Evolutionary conservation across 2,113 vertebrate species (phyloP).

Genomic region (western clawed frog (Xenopus tropicalis)): UCB_Xtro_10.0 CM004449.2:83252001-83252500

Average conservation of each 20-base stretch:
- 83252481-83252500: conserved; percentile 17
- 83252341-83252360: conserved; percentile 8
- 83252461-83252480: conserved; percentile 3
- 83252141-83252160: conserved; percentile 8
- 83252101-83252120: conserved; percentile 35
- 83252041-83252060: neutral
- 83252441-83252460: conserved; percentile 17
- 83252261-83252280: conserved; percentile 43
- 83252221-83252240: conserved; percentile 18
- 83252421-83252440: conserved; percentile 5
- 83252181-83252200: conserved; percentile 11
- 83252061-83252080: conserved; percentile 20
- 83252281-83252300: conserved; percentile 32
- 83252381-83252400: conserved; percentile 8
- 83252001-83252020: neutral
- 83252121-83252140: conserved; percentile 34
- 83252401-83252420: neutral
- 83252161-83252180: conserved; percentile 27
- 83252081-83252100: conserved; percentile 19
- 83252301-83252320: conserved; percentile 12
- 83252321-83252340: conserved; percentile 26
- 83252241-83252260: conserved; percentile 40
- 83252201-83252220: conserved; percentile 27
- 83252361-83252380: neutral
- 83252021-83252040: neutral